These are phyloP conservation scores for Morbakka virulenta DNA, from an alignment of 30 jellyfish, hydroid and myxozoan genomes.

Conservation along the genomic window DNA sequence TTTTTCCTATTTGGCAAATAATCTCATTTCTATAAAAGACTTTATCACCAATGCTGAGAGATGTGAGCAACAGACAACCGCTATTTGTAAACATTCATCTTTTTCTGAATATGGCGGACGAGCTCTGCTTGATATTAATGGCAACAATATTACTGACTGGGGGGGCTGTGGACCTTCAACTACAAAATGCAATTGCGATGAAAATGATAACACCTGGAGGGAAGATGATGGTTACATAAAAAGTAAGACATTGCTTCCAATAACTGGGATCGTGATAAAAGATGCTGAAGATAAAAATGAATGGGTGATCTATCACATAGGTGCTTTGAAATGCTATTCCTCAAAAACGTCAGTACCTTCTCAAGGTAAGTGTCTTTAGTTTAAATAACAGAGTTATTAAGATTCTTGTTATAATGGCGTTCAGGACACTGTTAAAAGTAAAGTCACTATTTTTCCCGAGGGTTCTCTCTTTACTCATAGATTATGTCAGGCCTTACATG, in stretches of 20 bases:
- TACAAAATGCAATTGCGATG: background rate
- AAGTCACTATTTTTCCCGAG: too few relatives aligned
- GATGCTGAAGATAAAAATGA: background rate
- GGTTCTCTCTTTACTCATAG: too few relatives aligned
- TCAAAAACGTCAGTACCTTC: too few relatives aligned
- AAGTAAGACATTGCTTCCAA: background rate
- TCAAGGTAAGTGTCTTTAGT: too few relatives aligned
- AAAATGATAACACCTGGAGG: background rate
- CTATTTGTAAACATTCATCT: background rate
- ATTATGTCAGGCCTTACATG: too few relatives aligned
- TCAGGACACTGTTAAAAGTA: too few relatives aligned
- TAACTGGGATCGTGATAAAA: background rate
- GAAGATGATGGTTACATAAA: background rate
- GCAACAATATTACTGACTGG: background rate
- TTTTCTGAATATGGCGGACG: background rate
- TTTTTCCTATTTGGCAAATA: background rate
- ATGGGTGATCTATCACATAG: background rate
- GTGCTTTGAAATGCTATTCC: background rate
- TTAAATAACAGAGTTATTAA: too few relatives aligned
- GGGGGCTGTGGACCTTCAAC: background rate
- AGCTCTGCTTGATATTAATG: background rate
- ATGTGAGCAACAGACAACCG: background rate
- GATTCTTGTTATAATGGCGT: too few relatives aligned
- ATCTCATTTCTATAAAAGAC: background rate
- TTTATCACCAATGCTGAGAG: background rate